phyloP scores from a whole-genome alignment of 2,888 invertebrate genomes.

The Parnassius glacialis region DNA sequence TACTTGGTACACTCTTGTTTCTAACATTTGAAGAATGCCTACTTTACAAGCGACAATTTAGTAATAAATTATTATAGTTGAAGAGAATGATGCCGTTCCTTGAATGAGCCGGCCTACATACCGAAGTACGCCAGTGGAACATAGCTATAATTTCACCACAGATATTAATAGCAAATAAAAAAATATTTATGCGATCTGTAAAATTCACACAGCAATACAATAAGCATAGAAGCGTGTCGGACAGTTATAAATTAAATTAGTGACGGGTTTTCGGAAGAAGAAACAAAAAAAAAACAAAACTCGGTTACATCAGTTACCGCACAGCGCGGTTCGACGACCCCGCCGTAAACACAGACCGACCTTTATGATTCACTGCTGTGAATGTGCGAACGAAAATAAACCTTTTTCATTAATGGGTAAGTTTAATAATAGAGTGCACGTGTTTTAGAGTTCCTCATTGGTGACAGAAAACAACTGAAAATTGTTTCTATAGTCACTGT shows the following conservation, averaged over 20 bases:
- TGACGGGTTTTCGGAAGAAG: constrained; percentile 24
- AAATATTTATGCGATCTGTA: constrained; percentile 7
- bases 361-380: constrained; percentile 20
- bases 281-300: constrained; percentile 21
- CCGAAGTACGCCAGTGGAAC: too few species aligned
- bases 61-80: too few species aligned
- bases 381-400: constrained; percentile 21
- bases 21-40: too few species aligned
- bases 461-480: too few species aligned
- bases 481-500: too few species aligned
- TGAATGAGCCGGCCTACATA: too few species aligned
- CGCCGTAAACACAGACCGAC: constrained; percentile 17
- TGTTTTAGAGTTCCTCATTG: constrained; percentile 1
- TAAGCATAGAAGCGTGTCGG: constrained; percentile 25
- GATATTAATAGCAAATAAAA: neutral
- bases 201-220: constrained; percentile 23
- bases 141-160: too few species aligned
- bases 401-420: constrained; percentile 12
- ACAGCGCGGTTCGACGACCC: constrained; percentile 23
- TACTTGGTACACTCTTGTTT: too few species aligned
- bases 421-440: constrained; percentile 11
- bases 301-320: constrained; percentile 25
- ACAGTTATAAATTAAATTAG: constrained; percentile 26
- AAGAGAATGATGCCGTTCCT: too few species aligned
- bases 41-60: too few species aligned